Conservation (phyloP, 1,140 invertebrate genomes). For the Brachionus paranguensis region DNA sequence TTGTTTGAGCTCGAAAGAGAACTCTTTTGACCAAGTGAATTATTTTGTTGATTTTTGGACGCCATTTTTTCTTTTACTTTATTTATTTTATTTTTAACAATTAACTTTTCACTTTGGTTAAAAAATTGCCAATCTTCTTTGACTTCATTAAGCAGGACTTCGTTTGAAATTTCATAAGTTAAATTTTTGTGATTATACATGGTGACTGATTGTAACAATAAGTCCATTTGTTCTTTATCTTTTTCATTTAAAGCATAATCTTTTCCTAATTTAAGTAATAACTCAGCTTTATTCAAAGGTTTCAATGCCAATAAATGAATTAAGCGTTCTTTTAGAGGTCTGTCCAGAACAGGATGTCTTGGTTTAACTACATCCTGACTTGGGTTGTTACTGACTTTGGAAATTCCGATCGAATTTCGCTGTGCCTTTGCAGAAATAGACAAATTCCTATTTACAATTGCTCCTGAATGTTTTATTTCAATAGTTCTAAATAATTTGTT, state of each 20-base stretch:
- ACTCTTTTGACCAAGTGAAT: not conserved
- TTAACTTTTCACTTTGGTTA: not conserved
- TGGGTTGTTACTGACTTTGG: not conserved
- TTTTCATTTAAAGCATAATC: constrained; percentile 18
- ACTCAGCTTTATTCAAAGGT: constrained; percentile 5
- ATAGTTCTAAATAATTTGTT: not conserved
- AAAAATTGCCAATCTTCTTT: constrained; percentile 39
- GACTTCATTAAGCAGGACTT: constrained; percentile 22
- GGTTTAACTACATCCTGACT: not conserved
- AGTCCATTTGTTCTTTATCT: constrained; percentile 13
- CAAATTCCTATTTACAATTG: not conserved
- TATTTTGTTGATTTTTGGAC: not conserved
- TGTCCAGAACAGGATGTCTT: not conserved
- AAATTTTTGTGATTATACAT: constrained; percentile 21
- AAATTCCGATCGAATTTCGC: not conserved
- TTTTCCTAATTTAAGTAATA: constrained; percentile 15
- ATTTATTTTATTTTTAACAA: constrained; percentile 10
- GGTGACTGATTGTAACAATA: not conserved
- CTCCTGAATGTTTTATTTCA: constrained; percentile 27
- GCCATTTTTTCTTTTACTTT: not conserved
- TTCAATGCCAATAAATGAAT: constrained; percentile 27
- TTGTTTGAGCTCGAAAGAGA: not conserved
- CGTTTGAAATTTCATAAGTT: constrained; percentile 13
- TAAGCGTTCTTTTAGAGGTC: constrained; percentile 8
- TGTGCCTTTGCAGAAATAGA: not conserved